Evolutionary conservation across 2,888 invertebrate genomes (phyloP).

Genomic region (Protula sp.): DNA sequence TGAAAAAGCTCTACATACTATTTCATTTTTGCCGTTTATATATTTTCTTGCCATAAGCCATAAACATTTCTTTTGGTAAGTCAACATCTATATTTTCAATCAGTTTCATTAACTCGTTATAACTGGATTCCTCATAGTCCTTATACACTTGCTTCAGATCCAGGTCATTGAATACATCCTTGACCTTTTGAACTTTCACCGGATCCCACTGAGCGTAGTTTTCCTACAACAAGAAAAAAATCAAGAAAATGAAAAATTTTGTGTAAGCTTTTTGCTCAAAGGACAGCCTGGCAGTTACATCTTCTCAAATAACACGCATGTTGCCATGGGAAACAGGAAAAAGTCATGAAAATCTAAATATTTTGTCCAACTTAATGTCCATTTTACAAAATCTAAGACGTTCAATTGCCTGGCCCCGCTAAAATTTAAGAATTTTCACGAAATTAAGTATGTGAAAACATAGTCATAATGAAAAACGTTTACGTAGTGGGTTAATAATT

Average conservation of each 20-base stretch:
- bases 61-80: slow-evolving; percentile 46
- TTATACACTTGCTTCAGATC: slow-evolving; percentile 34
- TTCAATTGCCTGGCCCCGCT: too few species aligned
- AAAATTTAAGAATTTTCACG: too few species aligned
- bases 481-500: too few species aligned
- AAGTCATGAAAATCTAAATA: too few species aligned
- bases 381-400: too few species aligned
- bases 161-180: slow-evolving; percentile 41
- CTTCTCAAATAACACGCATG: background rate
- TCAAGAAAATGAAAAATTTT: background rate
- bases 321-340: too few species aligned
- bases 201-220: slow-evolving; percentile 44
- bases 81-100: slow-evolving; percentile 31
- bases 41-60: slow-evolving; percentile 45
- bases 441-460: too few species aligned
- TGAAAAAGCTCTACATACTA: too few species aligned
- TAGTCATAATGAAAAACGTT: too few species aligned
- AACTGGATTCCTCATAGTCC: slow-evolving; percentile 48
- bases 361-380: too few species aligned
- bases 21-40: slow-evolving; percentile 47
- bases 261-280: too few species aligned
- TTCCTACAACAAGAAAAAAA: slow-evolving; percentile 27
- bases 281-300: too few species aligned
- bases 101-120: slow-evolving; percentile 31
- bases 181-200: slow-evolving; percentile 39